phyloP scores from a whole-genome alignment of 2,888 invertebrate genomes.

The Brachypterus glaber region DNA sequence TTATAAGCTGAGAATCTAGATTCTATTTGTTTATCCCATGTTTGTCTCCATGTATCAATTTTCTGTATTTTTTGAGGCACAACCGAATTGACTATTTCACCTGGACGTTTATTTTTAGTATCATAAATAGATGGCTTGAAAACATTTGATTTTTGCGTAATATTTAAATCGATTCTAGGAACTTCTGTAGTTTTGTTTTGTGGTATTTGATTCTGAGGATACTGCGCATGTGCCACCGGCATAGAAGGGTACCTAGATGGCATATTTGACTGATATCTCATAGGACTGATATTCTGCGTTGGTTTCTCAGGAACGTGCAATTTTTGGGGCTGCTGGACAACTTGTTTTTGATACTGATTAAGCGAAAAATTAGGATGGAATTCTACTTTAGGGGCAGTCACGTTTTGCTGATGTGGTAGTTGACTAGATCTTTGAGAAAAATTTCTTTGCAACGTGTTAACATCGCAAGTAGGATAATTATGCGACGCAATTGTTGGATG shows the following conservation, averaged over 20 bases:
- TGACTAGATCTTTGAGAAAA: conserved; percentile 26
- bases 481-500: conserved; percentile 34
- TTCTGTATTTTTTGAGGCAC: conserved; percentile 43
- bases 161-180: conserved; percentile 4
- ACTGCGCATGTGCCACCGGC: conserved; percentile 23
- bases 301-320: conserved; percentile 14
- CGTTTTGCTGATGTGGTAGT: conserved; percentile 31
- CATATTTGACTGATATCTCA: conserved; percentile 9
- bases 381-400: conserved; percentile 63
- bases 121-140: conserved; percentile 18
- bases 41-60: conserved; percentile 45
- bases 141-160: neutral
- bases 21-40: conserved; percentile 48
- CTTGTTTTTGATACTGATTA: too few relatives aligned
- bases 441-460: conserved; percentile 30
- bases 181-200: conserved; percentile 14
- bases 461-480: conserved; percentile 31
- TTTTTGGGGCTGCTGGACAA: conserved; percentile 11
- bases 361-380: conserved; percentile 62
- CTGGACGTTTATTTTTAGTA: conserved; percentile 36
- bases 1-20: conserved; percentile 42
- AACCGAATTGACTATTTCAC: conserved; percentile 29
- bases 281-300: conserved; percentile 16
- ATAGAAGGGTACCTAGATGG: conserved; percentile 21
- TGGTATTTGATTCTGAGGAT: conserved; percentile 16